Percentiles rank a stretch among this genome's conserved stretches.
Evolutionary conservation across 2,888 invertebrate species (phyloP).

Genomic region (Hemicrepidius hirtus): DNA sequence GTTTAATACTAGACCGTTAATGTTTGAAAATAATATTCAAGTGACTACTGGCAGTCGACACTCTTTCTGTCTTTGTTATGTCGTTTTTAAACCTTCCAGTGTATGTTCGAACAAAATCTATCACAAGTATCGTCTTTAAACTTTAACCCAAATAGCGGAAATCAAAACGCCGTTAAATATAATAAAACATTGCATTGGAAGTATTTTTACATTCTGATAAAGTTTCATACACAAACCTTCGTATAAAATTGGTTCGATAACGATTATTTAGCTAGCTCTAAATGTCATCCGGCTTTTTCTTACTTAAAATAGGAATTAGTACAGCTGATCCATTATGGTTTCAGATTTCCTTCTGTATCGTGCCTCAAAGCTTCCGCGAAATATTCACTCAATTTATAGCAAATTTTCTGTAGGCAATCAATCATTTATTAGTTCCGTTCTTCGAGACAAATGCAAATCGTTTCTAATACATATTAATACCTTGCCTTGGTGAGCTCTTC

Average conservation of each 20-base stretch:
- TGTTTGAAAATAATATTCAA: too few relatives aligned
- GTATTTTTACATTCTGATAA: too few relatives aligned
- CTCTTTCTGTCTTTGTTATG: too few relatives aligned
- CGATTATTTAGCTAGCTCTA: background rate
- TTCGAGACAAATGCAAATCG: slow-evolving; percentile 31
- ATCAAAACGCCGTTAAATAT: too few relatives aligned
- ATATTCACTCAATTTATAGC: slow-evolving; percentile 27
- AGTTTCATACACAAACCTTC: background rate
- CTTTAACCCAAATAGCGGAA: too few relatives aligned
- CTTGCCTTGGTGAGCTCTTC: slow-evolving; percentile 14
- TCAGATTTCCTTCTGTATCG: slow-evolving; percentile 14
- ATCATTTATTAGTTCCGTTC: slow-evolving; percentile 33
- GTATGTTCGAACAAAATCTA: too few relatives aligned
- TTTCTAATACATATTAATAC: slow-evolving; percentile 31
- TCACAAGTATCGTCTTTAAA: too few relatives aligned
- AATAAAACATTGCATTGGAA: too few relatives aligned
- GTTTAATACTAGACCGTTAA: too few relatives aligned
- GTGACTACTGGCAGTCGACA: too few relatives aligned
- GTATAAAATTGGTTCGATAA: background rate
- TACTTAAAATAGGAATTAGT: slow-evolving; percentile 21
- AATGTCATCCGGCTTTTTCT: background rate
- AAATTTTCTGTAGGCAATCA: slow-evolving; percentile 31
- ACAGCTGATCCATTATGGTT: slow-evolving; percentile 24
- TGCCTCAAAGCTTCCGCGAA: slow-evolving; percentile 10
- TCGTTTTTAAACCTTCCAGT: too few relatives aligned